Percentiles rank a stretch among this genome's conserved stretches.
These are phyloP conservation scores for Hydractinia echinata DNA, from an alignment of 30 jellyfish, hydroid and myxozoan genomes.

Conservation along the genomic window DNA sequence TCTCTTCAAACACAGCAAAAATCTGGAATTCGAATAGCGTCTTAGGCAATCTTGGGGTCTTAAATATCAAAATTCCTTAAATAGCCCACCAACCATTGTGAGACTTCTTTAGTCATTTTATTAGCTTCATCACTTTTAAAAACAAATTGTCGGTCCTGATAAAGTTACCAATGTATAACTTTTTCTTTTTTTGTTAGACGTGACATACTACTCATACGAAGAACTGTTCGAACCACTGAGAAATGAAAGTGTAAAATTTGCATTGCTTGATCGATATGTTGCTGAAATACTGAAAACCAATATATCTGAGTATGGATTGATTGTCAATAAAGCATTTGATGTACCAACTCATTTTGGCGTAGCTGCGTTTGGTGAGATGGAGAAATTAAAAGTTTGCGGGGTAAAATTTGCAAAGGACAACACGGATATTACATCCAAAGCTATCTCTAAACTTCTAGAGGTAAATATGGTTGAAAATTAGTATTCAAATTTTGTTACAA, in stretches of 20 bases:
- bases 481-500: background rate
- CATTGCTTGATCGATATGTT: conserved; percentile 9
- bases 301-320: background rate
- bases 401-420: background rate
- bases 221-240: conserved; percentile 1
- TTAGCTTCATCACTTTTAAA: too few relatives aligned
- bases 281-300: background rate
- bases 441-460: background rate
- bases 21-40: too few relatives aligned
- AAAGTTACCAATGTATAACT: too few relatives aligned
- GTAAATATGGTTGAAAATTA: background rate
- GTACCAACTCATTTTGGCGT: background rate
- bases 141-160: too few relatives aligned
- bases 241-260: background rate
- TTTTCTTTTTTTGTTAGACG: background rate
- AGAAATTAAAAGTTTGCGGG: conserved; percentile 2
- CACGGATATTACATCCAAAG: background rate
- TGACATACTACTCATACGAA: conserved; percentile 5
- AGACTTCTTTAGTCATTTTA: too few relatives aligned
- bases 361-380: conserved; percentile 12
- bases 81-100: too few relatives aligned
- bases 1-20: too few relatives aligned
- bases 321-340: background rate
- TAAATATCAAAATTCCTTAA: too few relatives aligned
- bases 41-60: too few relatives aligned